phyloP scores from a whole-genome alignment of 2,888 invertebrate species.

The Quadroppia sp. region DNA sequence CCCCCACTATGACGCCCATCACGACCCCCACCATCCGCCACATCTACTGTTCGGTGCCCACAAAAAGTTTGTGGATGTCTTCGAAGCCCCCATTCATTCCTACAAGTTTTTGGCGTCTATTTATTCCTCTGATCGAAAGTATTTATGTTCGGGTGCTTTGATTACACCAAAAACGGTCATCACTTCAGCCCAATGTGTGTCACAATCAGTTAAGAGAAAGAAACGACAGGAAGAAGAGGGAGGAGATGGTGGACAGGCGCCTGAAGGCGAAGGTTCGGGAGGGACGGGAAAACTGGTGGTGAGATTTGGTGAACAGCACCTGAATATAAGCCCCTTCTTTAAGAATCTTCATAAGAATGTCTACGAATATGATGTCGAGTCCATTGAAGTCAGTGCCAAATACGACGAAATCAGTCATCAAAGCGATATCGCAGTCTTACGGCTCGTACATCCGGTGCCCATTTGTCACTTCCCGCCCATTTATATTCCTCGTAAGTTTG shows the following conservation, averaged over 20 bases:
- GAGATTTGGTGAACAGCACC: constrained; percentile 39
- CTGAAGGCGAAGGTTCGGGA: neutral
- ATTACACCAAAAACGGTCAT: constrained; percentile 38
- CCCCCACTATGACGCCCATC: neutral
- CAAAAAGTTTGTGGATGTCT: constrained; percentile 24
- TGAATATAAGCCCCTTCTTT: constrained; percentile 17
- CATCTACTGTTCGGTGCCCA: neutral
- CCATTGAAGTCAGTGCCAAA: constrained; percentile 31
- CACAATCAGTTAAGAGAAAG: neutral
- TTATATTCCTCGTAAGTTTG: constrained; percentile 30
- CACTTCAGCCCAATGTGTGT: constrained; percentile 40
- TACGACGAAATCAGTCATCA: constrained; percentile 13
- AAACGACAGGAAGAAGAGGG: neutral
- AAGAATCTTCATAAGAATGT: constrained; percentile 37
- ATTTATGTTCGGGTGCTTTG: constrained; percentile 36
- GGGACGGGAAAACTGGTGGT: constrained; percentile 9
- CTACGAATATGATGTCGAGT: constrained; percentile 41
- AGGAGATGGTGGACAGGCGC: neutral
- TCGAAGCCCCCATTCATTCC: constrained; percentile 22
- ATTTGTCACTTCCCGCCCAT: constrained; percentile 37
- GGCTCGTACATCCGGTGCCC: constrained; percentile 35
- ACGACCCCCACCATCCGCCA: neutral
- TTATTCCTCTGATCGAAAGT: constrained; percentile 34
- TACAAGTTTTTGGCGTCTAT: constrained; percentile 37
- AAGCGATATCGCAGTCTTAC: constrained; percentile 38